Base-by-base conservation (phyloP, 1,140 invertebrate species). In the Apis laboriosa region DNA sequence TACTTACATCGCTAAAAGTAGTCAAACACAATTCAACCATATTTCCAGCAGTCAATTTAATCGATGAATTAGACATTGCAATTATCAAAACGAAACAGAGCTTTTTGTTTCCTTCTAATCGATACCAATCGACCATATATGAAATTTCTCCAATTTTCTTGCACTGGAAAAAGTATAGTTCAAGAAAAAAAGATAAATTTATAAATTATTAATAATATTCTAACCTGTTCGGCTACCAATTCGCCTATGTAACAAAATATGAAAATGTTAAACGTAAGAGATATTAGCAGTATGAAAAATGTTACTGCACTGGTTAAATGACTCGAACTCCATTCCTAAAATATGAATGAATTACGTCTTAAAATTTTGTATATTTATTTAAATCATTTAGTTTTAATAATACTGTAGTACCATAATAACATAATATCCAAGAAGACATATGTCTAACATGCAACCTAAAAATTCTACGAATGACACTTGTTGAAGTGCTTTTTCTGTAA, bases 361-460 rank as follows among this genome's bases (percentile, higher is more conserved):
- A 13, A 63, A 8, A 24, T 63, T 28, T 15, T 9, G 34, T 28
- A 15, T 63, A 63, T 15, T 63, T 28, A 63, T 28, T 28, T 7
- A 28, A 24, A 63, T 28, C 34, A 28, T 17, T 1, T 28, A 13
- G 13, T 13, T 63, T 15, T 34, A 34, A 43, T 43, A 43, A 56
- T 8, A 8, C 13, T 53, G 17, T 11, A 17, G 5, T 86, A 91
- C 91, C 89, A 77, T 84, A 9, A 92, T 86, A 63, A 86, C 82
- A 66, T 90, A 92, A 85, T 92, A 93, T 60, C 88, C 90, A 15
- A 92, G 70, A 7, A 92, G 84, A 66, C 92, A 92, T 28, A 92
- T 87, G 19, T 90, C 87, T 55, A 90, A 76, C 0, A 89, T 92
- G 53, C 90, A 91, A 15, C 91, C 90, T 0, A 90, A 49, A 49